Percentiles rank a stretch among this genome's conserved stretches.
These are phyloP conservation scores for Botrylloides violaceus DNA, from an alignment of 23 tunicate genomes.

Conservation along the genomic window DNA sequence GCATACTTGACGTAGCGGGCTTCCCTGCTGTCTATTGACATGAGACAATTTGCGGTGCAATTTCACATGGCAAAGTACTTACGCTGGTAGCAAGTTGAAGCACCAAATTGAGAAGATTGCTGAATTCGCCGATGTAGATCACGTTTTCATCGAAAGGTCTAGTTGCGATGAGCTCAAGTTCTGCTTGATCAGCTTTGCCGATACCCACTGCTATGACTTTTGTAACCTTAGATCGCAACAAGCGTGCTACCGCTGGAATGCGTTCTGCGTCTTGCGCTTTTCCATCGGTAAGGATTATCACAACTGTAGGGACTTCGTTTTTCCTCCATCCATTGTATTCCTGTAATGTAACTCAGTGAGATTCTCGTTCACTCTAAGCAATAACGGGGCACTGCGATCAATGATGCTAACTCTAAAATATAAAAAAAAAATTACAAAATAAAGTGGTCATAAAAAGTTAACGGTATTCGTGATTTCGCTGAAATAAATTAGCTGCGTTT, in stretches of 20 bases:
- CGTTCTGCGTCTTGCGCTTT: slow-evolving; percentile 35
- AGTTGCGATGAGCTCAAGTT: slow-evolving; percentile 56
- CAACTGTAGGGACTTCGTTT: slow-evolving; percentile 41
- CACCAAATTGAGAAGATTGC: slow-evolving; percentile 22
- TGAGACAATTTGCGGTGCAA: neutral
- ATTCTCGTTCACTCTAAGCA: no score
- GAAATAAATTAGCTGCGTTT: no score
- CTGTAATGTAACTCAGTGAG: no score
- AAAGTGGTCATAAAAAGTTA: no score
- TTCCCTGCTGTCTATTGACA: no score
- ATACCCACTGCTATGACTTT: slow-evolving; percentile 86
- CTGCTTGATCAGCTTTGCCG: slow-evolving; percentile 33
- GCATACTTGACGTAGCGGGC: no score
- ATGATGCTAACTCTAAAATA: no score
- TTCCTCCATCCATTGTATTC: slow-evolving; percentile 80
- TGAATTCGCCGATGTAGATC: slow-evolving; percentile 29
- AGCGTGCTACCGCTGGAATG: slow-evolving; percentile 22
- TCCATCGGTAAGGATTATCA: slow-evolving; percentile 66
- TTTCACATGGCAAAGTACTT: neutral
- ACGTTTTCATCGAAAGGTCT: slow-evolving; percentile 47
- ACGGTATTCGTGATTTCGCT: no score
- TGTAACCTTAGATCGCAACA: slow-evolving; percentile 39
- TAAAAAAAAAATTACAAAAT: no score
- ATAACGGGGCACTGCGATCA: no score
- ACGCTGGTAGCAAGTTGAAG: slow-evolving; percentile 26